Conservation (phyloP, 2,888 invertebrate species). For the Catonia carolina region DNA sequence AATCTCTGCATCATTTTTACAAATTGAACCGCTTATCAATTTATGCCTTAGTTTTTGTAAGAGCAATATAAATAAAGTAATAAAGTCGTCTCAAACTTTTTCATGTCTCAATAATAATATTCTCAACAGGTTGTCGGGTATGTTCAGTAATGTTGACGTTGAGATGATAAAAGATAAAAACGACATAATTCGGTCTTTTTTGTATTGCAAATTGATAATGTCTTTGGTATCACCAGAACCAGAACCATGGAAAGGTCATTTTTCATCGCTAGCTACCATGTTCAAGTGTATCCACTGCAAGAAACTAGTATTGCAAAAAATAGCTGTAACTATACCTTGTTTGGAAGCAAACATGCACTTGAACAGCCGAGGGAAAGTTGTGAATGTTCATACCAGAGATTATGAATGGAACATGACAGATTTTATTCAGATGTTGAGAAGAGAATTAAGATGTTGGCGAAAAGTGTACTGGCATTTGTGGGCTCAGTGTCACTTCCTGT, state of each 20-base stretch:
- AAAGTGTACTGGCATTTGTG: conserved; percentile 8
- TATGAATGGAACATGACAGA: not conserved
- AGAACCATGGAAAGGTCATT: conserved; percentile 71
- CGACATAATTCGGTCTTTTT: conserved; percentile 77
- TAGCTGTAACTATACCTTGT: conserved; percentile 66
- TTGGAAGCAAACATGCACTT: conserved; percentile 63
- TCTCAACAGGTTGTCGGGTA: conserved; percentile 63
- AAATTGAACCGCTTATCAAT: conserved; percentile 85
- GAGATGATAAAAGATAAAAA: conserved; percentile 79
- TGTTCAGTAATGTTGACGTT: conserved; percentile 82
- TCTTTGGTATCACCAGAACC: conserved; percentile 68
- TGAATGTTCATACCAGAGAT: conserved; percentile 52
- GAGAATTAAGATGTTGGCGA: not conserved
- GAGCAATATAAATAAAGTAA: conserved; percentile 76
- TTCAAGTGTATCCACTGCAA: conserved; percentile 64
- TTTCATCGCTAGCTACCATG: conserved; percentile 67
- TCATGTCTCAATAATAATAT: conserved; percentile 77
- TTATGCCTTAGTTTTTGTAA: conserved; percentile 84
- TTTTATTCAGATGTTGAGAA: not conserved
- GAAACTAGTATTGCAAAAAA: conserved; percentile 62
- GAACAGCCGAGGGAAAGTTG: conserved; percentile 63
- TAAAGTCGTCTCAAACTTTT: conserved; percentile 77
- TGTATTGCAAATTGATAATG: conserved; percentile 76
- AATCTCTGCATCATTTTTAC: conserved; percentile 86
- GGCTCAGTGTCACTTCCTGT: not conserved